Evolutionary conservation across 2,797 vertebrate species (phyloP), one percentile per base, ranked within the genome.

Genomic region (Tiaroga cobitis): DNA sequence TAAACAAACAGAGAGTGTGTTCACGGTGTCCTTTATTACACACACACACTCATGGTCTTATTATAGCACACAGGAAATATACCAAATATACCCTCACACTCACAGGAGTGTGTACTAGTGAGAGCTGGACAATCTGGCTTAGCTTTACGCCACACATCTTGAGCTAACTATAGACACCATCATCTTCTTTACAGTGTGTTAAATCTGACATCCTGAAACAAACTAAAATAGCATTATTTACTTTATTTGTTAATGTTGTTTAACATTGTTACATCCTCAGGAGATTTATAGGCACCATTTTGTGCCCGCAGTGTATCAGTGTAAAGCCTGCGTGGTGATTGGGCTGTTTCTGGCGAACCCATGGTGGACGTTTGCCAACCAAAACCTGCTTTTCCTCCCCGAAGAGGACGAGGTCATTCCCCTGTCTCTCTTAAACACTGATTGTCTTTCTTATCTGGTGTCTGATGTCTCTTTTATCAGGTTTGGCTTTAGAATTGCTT

Each of bases 41-140:
- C 81, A 59, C 43, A 4, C 41, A 29, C 11, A 2, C 6, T 4
- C 82, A 70, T 24, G 49, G 70, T 81, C 89, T 88, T 88, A 86
- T 88, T 87, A 86, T 85, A 87, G 81, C 84, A 39, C 82, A 82
- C 84, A 86, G 87, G 87, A 90, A 90, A 88, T 85, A 86, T 74
- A 78, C 65, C 68, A 68, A 80, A 68, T 54, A 83, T 51, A 83
- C 15, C 39, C 56, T 51, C 70, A 61, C 72, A 37, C 43, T 49
- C 13, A 1, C 54, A 49, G 59, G 41, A 26, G 63, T 49, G 61
- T 74, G n/a, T 74, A 65, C 56, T 5, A 37, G 39, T 49, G 46
- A 49, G 29, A 82, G 24, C 65, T 56, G 80, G 16, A 56, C 67
- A n/a, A 67, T 67, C 78, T 65, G 43, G 34, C n/a, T 9, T 16